A percentile compares a stretch with the other conserved stretches of the same genome.
Evolutionary conservation across 2,797 vertebrate genomes (phyloP).

Genomic region (Pelodytes ibericus): DNA sequence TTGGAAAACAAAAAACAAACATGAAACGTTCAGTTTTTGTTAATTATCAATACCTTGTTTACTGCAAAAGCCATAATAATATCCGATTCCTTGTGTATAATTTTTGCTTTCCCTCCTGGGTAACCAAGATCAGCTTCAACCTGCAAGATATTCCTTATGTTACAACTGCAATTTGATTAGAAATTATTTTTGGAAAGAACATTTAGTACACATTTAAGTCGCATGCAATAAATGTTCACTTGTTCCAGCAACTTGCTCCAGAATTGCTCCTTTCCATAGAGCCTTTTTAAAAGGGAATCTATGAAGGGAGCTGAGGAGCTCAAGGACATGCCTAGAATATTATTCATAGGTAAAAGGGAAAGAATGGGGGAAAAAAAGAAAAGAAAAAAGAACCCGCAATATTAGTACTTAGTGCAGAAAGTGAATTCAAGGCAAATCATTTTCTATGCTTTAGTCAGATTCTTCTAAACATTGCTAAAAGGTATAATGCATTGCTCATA

Average conservation of each 20-base stretch:
- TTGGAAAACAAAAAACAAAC: not conserved
- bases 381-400: not conserved
- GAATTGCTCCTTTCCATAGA: constrained; percentile 40
- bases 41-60: constrained; percentile 81
- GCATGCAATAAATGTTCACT: constrained; percentile 68
- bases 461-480: not conserved
- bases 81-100: constrained; percentile 97
- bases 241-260: constrained; percentile 61
- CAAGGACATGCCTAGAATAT: not conserved
- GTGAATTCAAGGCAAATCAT: not conserved
- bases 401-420: constrained; percentile 4
- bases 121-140: constrained; percentile 97
- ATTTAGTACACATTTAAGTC: constrained; percentile 35
- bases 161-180: not conserved
- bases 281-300: not conserved
- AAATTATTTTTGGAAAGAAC: constrained; percentile 27
- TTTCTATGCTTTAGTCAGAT: not conserved
- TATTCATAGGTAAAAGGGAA: not conserved
- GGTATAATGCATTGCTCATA: not conserved
- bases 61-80: constrained; percentile 98
- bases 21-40: constrained; percentile 25
- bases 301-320: not conserved
- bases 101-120: constrained; percentile 95
- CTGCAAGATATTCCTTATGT: constrained; percentile 72
- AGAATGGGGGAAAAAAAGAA: not conserved